Percentiles rank a stretch among this genome's conserved stretches.
Evolutionary conservation across 1,140 invertebrate species (phyloP).

Genomic region (Drosophila ercepeae): DNA sequence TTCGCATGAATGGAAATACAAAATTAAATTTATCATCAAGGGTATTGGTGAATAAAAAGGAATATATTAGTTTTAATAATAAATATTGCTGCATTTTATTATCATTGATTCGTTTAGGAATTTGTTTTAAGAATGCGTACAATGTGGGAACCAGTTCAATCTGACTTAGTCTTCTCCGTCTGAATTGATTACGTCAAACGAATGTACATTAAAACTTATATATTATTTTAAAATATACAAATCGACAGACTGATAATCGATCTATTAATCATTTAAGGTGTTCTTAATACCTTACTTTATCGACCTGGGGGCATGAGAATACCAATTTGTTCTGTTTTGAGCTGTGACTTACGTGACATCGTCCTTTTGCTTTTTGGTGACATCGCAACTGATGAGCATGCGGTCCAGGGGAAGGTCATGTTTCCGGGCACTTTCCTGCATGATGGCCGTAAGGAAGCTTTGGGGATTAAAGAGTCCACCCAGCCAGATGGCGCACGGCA

Average conservation of each 20-base stretch:
- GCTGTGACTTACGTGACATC: slow-evolving; percentile 88
- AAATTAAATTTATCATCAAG: neutral
- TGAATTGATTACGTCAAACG: neutral
- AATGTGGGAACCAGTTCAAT: neutral
- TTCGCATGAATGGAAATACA: slow-evolving; percentile 3
- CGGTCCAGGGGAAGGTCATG: slow-evolving; percentile 98
- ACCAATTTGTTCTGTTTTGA: no score
- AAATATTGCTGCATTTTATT: no score
- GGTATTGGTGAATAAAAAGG: neutral
- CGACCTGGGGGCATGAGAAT: no score
- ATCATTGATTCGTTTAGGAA: no score
- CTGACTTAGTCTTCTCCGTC: neutral
- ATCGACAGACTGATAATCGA: no score
- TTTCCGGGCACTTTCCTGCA: slow-evolving; percentile 98
- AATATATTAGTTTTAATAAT: no score
- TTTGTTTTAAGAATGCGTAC: neutral
- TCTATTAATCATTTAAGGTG: no score
- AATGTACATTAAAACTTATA: no score
- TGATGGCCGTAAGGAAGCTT: slow-evolving; percentile 98
- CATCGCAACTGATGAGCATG: slow-evolving; percentile 97
- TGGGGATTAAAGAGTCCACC: slow-evolving; percentile 98
- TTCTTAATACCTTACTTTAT: no score
- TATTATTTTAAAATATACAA: neutral
- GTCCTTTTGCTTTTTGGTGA: slow-evolving; percentile 95
- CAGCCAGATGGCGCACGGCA: slow-evolving; percentile 95